Percentiles rank a stretch among this genome's conserved stretches.
Conservation (phyloP, 2,888 invertebrate genomes). For the Dicycla oo region DNA sequence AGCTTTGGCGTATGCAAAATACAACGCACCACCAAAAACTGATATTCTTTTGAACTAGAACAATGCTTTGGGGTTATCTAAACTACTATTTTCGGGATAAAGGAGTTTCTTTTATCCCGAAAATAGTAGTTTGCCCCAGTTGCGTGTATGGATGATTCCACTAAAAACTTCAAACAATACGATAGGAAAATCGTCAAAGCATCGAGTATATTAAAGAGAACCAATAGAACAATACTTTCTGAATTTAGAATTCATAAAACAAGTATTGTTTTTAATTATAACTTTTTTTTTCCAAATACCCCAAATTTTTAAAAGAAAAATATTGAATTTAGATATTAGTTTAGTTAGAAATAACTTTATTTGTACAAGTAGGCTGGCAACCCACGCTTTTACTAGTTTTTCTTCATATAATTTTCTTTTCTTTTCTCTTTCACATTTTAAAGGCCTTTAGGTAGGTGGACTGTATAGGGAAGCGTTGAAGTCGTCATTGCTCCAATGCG, state of each 20-base stretch:
- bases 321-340: slow-evolving; percentile 10
- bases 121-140: too few species aligned
- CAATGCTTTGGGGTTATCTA: slow-evolving; percentile 14
- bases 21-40: slow-evolving; percentile 25
- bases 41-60: slow-evolving; percentile 37
- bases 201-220: neutral
- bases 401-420: neutral
- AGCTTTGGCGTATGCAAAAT: slow-evolving; percentile 15
- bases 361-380: neutral
- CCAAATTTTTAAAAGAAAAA: slow-evolving; percentile 21
- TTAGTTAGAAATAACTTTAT: slow-evolving; percentile 9
- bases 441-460: neutral
- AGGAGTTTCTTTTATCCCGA: too few species aligned
- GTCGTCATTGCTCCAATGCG: neutral
- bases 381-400: slow-evolving; percentile 5
- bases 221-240: neutral
- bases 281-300: neutral
- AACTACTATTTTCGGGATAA: slow-evolving; percentile 14
- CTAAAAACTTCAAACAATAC: slow-evolving; percentile 21
- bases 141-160: neutral
- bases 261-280: slow-evolving; percentile 2
- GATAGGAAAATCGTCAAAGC: neutral
- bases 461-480: neutral
- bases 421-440: too few species aligned
- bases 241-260: slow-evolving; percentile 21